These are phyloP conservation scores for Pseudomugil gertrudae DNA, from an alignment of 2,797 vertebrate genomes.

Conservation along the genomic window DNA sequence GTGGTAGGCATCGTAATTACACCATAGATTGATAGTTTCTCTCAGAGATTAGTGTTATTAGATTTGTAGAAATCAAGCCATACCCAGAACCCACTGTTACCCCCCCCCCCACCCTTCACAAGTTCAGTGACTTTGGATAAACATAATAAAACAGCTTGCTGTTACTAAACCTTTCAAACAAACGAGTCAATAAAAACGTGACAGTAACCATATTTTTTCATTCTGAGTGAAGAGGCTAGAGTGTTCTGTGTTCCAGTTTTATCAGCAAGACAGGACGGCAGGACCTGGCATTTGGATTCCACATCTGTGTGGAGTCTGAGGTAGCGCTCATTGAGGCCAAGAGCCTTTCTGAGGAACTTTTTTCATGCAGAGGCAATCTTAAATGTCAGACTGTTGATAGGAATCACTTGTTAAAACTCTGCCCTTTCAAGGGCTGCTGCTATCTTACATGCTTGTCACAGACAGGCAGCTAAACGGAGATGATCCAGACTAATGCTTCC, in stretches of 20 bases:
- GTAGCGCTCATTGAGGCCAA: constrained; percentile 36
- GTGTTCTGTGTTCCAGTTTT: constrained; percentile 36
- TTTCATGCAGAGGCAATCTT: constrained; percentile 12
- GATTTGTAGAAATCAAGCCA: constrained; percentile 13
- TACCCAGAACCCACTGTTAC: constrained; percentile 10
- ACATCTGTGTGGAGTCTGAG: constrained; percentile 37
- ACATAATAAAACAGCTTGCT: neutral
- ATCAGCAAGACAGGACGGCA: constrained; percentile 43
- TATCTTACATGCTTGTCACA: constrained; percentile 32
- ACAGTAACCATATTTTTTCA: neutral
- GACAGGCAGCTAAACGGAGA: constrained; percentile 20
- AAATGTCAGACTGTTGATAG: constrained; percentile 62
- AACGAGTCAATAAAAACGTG: neutral
- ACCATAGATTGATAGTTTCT: constrained; percentile 2
- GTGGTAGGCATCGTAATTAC: constrained; percentile 4
- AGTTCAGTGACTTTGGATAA: neutral
- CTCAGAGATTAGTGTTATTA: constrained; percentile 7
- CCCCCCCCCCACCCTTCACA: neutral
- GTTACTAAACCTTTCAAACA: neutral
- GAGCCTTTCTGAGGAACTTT: constrained; percentile 43
- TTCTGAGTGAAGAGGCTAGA: constrained; percentile 37
- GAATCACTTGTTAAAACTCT: constrained; percentile 42
- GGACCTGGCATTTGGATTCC: constrained; percentile 54
- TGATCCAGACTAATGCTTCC: constrained; percentile 5
- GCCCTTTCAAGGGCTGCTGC: constrained; percentile 38